Evolutionary conservation across 2,113 vertebrate species (phyloP).

Genomic region (Sakesphorus luctuosus): DNA sequence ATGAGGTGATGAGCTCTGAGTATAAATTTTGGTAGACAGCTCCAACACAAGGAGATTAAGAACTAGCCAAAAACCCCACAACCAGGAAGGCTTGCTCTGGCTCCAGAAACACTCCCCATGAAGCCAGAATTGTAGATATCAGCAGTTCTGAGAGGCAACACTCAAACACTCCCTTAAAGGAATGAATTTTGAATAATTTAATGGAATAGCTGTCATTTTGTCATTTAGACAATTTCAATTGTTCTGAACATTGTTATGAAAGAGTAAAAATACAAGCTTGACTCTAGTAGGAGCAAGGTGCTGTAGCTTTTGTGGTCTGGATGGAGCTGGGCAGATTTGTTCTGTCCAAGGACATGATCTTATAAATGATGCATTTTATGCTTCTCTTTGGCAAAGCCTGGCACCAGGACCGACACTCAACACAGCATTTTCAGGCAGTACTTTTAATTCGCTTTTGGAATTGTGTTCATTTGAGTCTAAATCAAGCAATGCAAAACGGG

Average conservation of each 20-base stretch:
- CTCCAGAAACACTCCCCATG: not conserved
- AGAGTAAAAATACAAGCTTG: rapidly evolving
- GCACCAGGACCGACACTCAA: not conserved
- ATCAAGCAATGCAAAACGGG: not conserved
- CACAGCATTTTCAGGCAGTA: not conserved
- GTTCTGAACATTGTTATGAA: not conserved
- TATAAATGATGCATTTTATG: not conserved
- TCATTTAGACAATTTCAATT: not conserved
- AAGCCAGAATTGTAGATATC: not conserved
- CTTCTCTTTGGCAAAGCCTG: not conserved
- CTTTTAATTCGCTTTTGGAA: not conserved
- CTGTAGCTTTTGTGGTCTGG: not conserved
- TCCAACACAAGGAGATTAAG: not conserved
- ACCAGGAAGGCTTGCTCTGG: not conserved
- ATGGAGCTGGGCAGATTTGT: not conserved
- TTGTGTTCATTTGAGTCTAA: not conserved
- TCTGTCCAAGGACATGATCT: not conserved
- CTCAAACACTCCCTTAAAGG: not conserved
- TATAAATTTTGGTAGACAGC: not conserved
- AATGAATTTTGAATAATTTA: not conserved
- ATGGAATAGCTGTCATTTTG: not conserved
- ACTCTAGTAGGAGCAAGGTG: not conserved
- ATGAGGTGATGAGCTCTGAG: not conserved
- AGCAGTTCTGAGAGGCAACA: not conserved
- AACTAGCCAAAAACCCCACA: not conserved